phyloP scores from a whole-genome alignment of 1,140 invertebrate genomes.

The Branchinecta lynchi region DNA sequence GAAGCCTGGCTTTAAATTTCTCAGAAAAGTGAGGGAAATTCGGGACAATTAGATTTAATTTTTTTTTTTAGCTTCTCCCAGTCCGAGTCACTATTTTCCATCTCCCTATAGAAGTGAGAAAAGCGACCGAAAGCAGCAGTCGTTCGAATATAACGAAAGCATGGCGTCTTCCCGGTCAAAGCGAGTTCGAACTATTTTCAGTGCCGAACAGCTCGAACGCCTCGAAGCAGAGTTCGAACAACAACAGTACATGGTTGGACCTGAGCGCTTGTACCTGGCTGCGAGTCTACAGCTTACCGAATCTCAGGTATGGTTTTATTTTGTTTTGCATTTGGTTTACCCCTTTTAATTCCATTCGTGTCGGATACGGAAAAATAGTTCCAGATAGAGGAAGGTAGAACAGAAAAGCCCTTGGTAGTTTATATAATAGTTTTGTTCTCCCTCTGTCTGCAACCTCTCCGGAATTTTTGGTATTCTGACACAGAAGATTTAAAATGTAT shows the following conservation, averaged over 20 bases:
- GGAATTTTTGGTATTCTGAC: too few relatives aligned
- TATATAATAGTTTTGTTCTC: too few relatives aligned
- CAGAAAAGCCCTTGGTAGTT: too few relatives aligned
- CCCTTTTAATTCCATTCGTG: too few relatives aligned
- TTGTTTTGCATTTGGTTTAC: not conserved
- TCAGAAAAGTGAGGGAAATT: too few relatives aligned
- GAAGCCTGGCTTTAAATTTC: too few relatives aligned
- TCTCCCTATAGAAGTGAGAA: not conserved
- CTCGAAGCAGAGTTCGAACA: constrained; percentile 79
- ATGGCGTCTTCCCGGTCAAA: constrained; percentile 38
- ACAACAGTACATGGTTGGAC: constrained; percentile 92
- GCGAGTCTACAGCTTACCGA: constrained; percentile 74
- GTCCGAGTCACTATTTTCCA: not conserved
- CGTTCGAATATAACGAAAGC: not conserved
- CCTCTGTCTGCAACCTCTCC: too few relatives aligned
- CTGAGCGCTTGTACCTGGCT: constrained; percentile 73
- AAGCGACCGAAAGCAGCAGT: not conserved
- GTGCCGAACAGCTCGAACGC: constrained; percentile 75
- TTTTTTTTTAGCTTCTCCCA: not conserved
- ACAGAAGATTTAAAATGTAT: too few relatives aligned
- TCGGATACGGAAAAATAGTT: too few relatives aligned
- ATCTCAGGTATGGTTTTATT: constrained; percentile 48
- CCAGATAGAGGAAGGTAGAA: too few relatives aligned
- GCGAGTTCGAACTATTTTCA: constrained; percentile 83
- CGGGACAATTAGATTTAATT: too few relatives aligned